Conservation (phyloP, 2,113 vertebrate species). For the Opisthocomus hoazin region DNA sequence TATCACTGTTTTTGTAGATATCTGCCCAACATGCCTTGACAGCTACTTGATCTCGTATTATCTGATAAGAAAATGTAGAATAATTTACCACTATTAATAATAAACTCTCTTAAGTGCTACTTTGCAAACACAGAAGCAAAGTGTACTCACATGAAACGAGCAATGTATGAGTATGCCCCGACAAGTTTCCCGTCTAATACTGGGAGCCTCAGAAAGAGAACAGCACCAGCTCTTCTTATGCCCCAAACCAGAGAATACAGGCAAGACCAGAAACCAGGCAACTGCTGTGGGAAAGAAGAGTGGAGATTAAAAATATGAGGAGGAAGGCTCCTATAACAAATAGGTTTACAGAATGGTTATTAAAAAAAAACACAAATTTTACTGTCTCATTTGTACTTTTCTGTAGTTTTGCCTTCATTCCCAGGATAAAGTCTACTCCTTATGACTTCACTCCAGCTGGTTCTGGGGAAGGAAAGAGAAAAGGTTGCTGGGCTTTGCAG, state of each 20-base stretch:
- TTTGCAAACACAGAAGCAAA: conserved; percentile 20
- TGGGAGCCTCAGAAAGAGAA: neutral
- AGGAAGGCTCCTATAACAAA: neutral
- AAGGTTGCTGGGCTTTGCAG: neutral
- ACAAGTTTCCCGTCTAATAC: conserved; percentile 2
- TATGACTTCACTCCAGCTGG: neutral
- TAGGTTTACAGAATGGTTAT: neutral
- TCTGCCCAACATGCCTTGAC: conserved; percentile 34
- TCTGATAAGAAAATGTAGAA: conserved; percentile 47
- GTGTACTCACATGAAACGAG: neutral
- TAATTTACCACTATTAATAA: conserved; percentile 54
- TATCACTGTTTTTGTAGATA: conserved; percentile 15
- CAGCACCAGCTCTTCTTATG: neutral
- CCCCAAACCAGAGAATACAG: neutral
- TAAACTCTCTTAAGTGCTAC: conserved; percentile 11
- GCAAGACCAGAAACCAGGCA: neutral
- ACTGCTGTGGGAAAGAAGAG: neutral
- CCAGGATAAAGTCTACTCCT: neutral
- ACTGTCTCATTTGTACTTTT: neutral
- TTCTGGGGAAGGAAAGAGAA: neutral
- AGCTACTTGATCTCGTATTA: conserved; percentile 24
- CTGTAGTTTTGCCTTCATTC: neutral
- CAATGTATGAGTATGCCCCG: neutral
- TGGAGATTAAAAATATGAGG: neutral
- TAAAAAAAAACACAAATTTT: neutral